These are phyloP conservation scores for Aix galericulata DNA, from an alignment of 2,113 vertebrate genomes.

Conservation along the genomic window DNA sequence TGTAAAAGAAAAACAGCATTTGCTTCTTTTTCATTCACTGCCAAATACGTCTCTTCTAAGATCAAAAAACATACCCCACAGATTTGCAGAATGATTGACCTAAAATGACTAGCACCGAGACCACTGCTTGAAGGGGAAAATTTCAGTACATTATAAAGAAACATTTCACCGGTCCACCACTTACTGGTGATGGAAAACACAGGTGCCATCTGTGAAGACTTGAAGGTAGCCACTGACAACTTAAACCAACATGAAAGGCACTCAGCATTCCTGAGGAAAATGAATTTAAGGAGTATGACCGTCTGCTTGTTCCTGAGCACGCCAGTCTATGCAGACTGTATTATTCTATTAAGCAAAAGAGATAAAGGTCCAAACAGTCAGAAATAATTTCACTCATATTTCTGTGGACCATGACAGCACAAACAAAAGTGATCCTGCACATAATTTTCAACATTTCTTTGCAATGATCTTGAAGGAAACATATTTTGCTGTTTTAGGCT, in stretches of 20 bases:
- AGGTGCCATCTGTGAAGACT: not conserved
- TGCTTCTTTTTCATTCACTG: not conserved
- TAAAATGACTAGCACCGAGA: not conserved
- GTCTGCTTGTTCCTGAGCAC: accelerated
- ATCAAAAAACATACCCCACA: not conserved
- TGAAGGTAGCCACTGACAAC: not conserved
- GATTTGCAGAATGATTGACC: not conserved
- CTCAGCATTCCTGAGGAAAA: not conserved
- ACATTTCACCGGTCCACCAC: not conserved
- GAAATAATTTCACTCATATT: not conserved
- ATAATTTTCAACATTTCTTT: not conserved
- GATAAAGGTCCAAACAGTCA: not conserved
- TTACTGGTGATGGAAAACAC: not conserved
- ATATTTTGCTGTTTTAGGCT: not conserved
- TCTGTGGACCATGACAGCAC: not conserved
- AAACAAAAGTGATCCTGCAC: not conserved
- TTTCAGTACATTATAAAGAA: not conserved
- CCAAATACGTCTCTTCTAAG: not conserved
- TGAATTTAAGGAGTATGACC: accelerated
- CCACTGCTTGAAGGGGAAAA: not conserved
- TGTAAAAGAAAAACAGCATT: not conserved
- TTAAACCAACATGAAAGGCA: not conserved
- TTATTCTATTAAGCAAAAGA: not conserved
- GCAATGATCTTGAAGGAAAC: not conserved
- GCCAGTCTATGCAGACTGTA: not conserved